Evolutionary conservation across 2,888 invertebrate genomes (phyloP).

Genomic region (Branchipolynoe longqiensis): DNA sequence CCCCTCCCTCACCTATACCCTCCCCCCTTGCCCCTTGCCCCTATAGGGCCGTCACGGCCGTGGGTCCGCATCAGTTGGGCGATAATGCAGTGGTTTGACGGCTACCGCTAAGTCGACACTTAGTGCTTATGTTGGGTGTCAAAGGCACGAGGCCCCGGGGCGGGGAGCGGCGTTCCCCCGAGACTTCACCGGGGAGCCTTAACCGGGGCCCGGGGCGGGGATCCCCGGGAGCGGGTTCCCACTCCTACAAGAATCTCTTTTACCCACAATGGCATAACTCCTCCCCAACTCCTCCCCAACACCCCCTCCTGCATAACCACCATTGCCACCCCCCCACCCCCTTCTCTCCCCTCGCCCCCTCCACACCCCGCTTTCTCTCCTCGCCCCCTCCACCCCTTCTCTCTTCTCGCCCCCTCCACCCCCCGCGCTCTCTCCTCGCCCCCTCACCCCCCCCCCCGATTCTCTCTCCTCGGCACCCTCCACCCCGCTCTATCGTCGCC

Average conservation of each 20-base stretch:
- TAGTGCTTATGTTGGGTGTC: neutral
- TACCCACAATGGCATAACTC: no score
- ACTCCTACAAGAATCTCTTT: no score
- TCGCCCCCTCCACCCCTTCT: conserved; percentile 26
- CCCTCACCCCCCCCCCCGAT: neutral
- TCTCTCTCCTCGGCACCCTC: neutral
- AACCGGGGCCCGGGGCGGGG: conserved; percentile 46
- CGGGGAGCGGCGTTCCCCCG: neutral
- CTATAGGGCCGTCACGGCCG: neutral
- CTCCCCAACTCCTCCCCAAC: no score
- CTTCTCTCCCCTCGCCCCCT: no score
- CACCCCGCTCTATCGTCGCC: neutral
- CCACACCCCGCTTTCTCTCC: conserved; percentile 13
- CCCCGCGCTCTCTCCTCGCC: neutral
- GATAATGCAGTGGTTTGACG: conserved; percentile 46
- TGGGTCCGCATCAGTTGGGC: neutral
- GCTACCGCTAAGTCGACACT: neutral
- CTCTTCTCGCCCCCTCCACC: neutral
- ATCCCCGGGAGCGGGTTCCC: no score
- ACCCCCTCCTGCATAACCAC: no score
- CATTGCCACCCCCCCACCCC: no score
- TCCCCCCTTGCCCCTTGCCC: no score
- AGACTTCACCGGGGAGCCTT: neutral
- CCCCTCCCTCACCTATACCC: no score
- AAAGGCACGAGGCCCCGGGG: neutral